A percentile compares a stretch with the other conserved stretches of the same genome.
These are phyloP conservation scores for Cryptocephalus moraei DNA, from an alignment of 2,888 invertebrate species.

Conservation along the genomic window DNA sequence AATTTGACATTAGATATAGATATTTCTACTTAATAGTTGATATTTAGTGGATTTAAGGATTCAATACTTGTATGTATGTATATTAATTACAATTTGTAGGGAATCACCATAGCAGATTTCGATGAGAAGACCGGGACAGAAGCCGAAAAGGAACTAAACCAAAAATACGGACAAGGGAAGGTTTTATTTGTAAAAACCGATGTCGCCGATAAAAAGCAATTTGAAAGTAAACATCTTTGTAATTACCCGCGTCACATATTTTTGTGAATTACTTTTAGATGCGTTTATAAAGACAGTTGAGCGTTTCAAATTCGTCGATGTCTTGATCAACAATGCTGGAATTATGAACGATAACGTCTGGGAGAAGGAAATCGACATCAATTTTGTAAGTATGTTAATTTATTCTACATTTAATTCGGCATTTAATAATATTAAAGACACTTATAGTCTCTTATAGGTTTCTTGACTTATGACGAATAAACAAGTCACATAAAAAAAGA, in stretches of 20 bases:
- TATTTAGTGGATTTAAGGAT: too few relatives aligned
- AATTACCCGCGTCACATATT: not conserved
- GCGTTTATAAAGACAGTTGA: constrained; percentile 15
- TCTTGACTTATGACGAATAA: too few relatives aligned
- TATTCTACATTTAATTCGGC: too few relatives aligned
- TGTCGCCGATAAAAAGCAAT: not conserved
- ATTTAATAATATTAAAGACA: not conserved
- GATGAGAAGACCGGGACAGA: not conserved
- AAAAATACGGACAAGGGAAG: not conserved
- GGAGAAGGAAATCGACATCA: constrained; percentile 12
- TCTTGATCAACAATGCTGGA: constrained; percentile 16
- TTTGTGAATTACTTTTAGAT: constrained; percentile 9
- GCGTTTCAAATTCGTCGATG: constrained; percentile 12
- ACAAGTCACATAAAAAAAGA: too few relatives aligned
- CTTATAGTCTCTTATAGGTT: not conserved
- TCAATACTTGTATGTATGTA: too few relatives aligned
- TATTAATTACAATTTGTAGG: not conserved
- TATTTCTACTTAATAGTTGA: too few relatives aligned
- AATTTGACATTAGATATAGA: too few relatives aligned
- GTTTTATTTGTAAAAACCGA: not conserved
- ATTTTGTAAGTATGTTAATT: constrained; percentile 13
- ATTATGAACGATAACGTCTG: constrained; percentile 12
- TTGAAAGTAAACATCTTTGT: not conserved
- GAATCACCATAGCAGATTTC: not conserved
- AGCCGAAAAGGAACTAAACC: not conserved